Evolutionary conservation across 2,888 invertebrate genomes (phyloP), one percentile per base, ranked within the genome.

Genomic region (Cephus runcator): DNA sequence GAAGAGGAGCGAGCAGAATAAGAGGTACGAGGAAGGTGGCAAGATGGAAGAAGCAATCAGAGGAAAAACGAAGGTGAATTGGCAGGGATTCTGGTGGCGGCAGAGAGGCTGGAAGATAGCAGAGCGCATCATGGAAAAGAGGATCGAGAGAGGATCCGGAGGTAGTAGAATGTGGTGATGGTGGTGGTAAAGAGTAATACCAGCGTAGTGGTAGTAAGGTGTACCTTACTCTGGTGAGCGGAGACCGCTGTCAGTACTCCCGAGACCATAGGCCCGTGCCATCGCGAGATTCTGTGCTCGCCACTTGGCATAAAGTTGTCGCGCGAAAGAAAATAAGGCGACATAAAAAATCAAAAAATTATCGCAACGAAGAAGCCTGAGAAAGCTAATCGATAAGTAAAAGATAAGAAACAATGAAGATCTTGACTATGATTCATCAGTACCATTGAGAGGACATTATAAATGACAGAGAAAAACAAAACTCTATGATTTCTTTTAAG

Each of bases 221-320:
- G 87, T 88, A 87, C 86, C 85, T 89, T 87, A 86, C 88, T 87
- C 84, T 81, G 85, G 88, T 86, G 87, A 88, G 87, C 87, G 87
- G 87, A 86, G 87, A 85, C 86, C 84, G 85, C 83, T 87, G 88
- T 88, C 88, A 88, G 88, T 88, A 87, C 86, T 86, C 83, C 86
- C 85, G 87, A 87, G 87, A 87, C 88, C 87, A 85, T 86, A 85
- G 88, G 81, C 86, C 83, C 87, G 87, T 87, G 86, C 83, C 86
- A 85, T 86, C 86, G 87, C 85, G 85, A 86, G 85, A 84, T 85
- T 84, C 83, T 83, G 73, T 69, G 69, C 71, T n/a, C 73, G 73
- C 69, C 34, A 35, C 75, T 74, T 36, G 56, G 56, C 56, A 56
- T 23, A 23, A 23, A 23, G 56, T 56, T 56, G 23, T 56, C 23